A percentile compares a stretch with the other conserved stretches of the same genome.
Evolutionary conservation across 2,888 invertebrate species (phyloP).

Genomic region (Nysson spinosus): DNA sequence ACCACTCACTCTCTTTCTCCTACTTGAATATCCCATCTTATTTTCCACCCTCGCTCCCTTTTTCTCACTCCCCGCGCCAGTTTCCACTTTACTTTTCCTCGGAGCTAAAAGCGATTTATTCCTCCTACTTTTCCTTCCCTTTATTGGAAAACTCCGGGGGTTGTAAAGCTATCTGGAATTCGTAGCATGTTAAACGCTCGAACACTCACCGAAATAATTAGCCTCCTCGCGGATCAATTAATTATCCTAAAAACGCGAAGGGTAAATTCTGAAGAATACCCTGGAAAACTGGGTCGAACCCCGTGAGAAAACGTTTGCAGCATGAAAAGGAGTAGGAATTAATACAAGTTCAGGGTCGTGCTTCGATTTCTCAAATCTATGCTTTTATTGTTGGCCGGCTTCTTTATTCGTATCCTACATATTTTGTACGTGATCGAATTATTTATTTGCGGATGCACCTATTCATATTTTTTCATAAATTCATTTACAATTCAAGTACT

Average conservation of each 20-base stretch:
- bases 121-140: not conserved
- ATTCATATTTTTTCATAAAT: too few species aligned
- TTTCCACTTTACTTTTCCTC: not conserved
- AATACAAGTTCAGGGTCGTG: not conserved
- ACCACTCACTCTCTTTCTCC: not conserved
- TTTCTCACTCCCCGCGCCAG: not conserved
- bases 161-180: too few species aligned
- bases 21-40: not conserved
- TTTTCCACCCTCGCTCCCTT: not conserved
- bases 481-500: too few species aligned
- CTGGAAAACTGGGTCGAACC: slow-evolving; percentile 23
- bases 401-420: too few species aligned
- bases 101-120: slow-evolving; percentile 11
- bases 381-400: too few species aligned
- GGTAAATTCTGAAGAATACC: slow-evolving; percentile 2
- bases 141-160: not conserved
- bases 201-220: slow-evolving; percentile 18
- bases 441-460: too few species aligned
- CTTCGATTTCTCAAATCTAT: not conserved
- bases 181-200: not conserved
- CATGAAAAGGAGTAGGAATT: not conserved
- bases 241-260: slow-evolving; percentile 14
- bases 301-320: not conserved
- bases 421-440: too few species aligned
- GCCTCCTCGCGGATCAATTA: slow-evolving; percentile 17